phyloP scores from a whole-genome alignment of 2,113 vertebrate genomes.

The Lophura nycthemera region DNA sequence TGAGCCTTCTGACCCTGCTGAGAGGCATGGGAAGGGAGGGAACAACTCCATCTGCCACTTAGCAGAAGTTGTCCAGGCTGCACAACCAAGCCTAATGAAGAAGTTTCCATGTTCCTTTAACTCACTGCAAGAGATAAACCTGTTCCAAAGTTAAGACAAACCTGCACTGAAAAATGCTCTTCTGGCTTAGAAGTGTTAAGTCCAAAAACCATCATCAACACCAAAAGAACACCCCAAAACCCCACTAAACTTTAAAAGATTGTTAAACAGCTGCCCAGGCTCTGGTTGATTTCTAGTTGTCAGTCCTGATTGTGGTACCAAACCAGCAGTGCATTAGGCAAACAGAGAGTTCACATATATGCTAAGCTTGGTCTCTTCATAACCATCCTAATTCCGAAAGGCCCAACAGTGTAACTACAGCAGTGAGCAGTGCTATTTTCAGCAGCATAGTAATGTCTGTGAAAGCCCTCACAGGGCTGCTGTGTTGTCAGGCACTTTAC shows the following conservation, averaged over 20 bases:
- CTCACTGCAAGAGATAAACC: too few relatives aligned
- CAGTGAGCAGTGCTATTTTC: not conserved
- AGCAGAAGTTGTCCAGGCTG: not conserved
- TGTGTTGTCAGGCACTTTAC: not conserved
- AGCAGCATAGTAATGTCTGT: accelerated
- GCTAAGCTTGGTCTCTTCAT: not conserved
- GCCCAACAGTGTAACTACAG: not conserved
- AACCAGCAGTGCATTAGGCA: not conserved
- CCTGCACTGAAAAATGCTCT: not conserved
- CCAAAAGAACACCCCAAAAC: not conserved
- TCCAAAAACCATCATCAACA: not conserved
- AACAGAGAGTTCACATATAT: not conserved
- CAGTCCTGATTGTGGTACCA: too few relatives aligned
- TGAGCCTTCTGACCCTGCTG: not conserved
- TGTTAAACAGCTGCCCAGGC: not conserved
- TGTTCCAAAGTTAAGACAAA: not conserved
- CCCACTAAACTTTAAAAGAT: not conserved
- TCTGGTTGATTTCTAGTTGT: not conserved
- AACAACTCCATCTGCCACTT: not conserved
- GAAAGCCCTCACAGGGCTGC: not conserved
- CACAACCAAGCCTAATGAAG: not conserved
- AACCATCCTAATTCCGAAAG: not conserved
- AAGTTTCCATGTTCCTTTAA: not conserved
- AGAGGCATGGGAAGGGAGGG: accelerated
- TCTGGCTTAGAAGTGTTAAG: not conserved